Conservation (phyloP, 2,797 vertebrate species). For the Neoniphon sammara region DNA sequence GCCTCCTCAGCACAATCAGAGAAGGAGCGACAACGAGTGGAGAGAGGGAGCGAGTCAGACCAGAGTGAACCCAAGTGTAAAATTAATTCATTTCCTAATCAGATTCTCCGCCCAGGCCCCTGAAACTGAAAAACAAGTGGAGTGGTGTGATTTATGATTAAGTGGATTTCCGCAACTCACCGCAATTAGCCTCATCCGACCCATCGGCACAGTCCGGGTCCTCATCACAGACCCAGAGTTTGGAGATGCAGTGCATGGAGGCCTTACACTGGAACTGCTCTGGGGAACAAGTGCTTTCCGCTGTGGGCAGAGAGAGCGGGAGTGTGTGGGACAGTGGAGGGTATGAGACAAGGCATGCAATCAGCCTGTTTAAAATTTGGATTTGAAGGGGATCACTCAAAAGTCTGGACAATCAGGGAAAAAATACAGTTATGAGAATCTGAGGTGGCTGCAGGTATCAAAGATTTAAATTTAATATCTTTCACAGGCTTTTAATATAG, state of each 20-base stretch:
- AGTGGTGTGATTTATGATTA: slow-evolving; percentile 62
- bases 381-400: slow-evolving; percentile 8
- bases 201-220: slow-evolving; percentile 98
- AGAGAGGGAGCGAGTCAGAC: slow-evolving; percentile 11
- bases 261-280: slow-evolving; percentile 98
- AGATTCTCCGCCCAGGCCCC: slow-evolving; percentile 31
- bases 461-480: too few species aligned
- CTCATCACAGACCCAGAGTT: slow-evolving; percentile 98
- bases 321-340: not conserved
- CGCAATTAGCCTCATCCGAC: slow-evolving; percentile 96
- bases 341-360: not conserved
- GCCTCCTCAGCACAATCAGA: slow-evolving; percentile 37
- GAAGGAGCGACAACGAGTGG: slow-evolving; percentile 28
- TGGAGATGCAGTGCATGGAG: slow-evolving; percentile 96
- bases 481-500: too few species aligned
- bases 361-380: not conserved
- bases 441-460: too few species aligned
- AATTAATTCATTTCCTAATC: slow-evolving; percentile 71
- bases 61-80: slow-evolving; percentile 55
- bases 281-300: slow-evolving; percentile 86
- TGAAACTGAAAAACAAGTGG: slow-evolving; percentile 40
- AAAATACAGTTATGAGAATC: not conserved
- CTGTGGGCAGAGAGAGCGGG: slow-evolving; percentile 60
- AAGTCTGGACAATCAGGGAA: not conserved
- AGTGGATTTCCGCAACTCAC: slow-evolving; percentile 83